These are phyloP conservation scores for Pyrgus malvae DNA, from an alignment of 2,888 invertebrate genomes.

Conservation along the genomic window DNA sequence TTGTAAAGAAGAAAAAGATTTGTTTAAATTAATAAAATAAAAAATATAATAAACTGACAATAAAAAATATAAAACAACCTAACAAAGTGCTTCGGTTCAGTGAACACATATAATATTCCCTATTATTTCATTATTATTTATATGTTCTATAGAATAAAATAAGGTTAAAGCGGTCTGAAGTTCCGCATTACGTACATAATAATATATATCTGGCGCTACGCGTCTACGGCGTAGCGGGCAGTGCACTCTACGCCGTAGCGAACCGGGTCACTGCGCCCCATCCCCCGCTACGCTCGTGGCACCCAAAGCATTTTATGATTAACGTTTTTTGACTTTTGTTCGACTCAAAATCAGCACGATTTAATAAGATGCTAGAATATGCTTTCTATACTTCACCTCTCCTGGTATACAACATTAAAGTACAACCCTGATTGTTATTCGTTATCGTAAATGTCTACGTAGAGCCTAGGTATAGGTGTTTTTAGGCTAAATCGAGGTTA, in stretches of 20 bases:
- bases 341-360: slow-evolving; percentile 17
- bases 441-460: too few species aligned
- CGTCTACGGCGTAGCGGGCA: slow-evolving; percentile 56
- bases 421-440: too few species aligned
- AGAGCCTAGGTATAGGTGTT: neutral
- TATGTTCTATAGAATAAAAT: slow-evolving; percentile 6
- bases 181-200: slow-evolving; percentile 29
- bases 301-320: slow-evolving; percentile 35
- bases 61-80: too few species aligned
- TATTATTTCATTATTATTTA: neutral
- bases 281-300: slow-evolving; percentile 36
- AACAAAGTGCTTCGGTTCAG: too few species aligned
- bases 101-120: neutral
- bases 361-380: neutral
- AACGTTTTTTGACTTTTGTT: slow-evolving; percentile 30
- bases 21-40: too few species aligned
- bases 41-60: too few species aligned
- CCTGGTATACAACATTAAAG: too few species aligned
- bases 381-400: neutral
- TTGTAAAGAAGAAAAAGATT: too few species aligned
- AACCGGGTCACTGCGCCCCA: slow-evolving; percentile 65
- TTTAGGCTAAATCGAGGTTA: slow-evolving; percentile 4
- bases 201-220: slow-evolving; percentile 36
- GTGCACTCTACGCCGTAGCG: slow-evolving; percentile 70
- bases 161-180: slow-evolving; percentile 26